phyloP scores from a whole-genome alignment of 2,888 invertebrate species.

The Lingula anatina region DNA sequence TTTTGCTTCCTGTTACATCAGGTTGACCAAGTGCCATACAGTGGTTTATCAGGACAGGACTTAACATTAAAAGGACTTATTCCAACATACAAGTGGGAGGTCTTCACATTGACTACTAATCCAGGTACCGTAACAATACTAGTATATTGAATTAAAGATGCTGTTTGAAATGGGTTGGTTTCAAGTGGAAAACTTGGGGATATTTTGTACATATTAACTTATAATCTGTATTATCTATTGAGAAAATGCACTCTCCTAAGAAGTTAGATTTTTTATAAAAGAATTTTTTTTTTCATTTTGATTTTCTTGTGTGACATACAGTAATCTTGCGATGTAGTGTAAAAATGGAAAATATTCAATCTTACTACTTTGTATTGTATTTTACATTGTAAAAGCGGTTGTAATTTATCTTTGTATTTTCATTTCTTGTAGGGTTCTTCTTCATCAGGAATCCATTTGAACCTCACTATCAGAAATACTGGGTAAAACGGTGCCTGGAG shows the following conservation, averaged over 20 bases:
- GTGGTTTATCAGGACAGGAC: too few relatives aligned
- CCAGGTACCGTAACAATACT: constrained; percentile 21
- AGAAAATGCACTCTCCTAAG: too few relatives aligned
- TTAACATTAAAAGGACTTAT: constrained; percentile 21
- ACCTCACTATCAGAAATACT: constrained; percentile 70
- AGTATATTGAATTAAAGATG: too few relatives aligned
- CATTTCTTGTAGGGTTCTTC: constrained; percentile 61
- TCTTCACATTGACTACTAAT: constrained; percentile 21
- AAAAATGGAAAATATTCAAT: not conserved
- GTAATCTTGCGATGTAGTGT: not conserved
- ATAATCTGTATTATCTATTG: too few relatives aligned
- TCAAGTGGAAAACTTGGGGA: not conserved
- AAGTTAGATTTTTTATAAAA: too few relatives aligned
- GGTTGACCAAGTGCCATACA: too few relatives aligned
- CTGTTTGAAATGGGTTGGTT: too few relatives aligned
- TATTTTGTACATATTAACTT: too few relatives aligned
- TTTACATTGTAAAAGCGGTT: not conserved
- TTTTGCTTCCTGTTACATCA: too few relatives aligned
- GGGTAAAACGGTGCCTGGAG: constrained; percentile 72
- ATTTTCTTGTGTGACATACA: not conserved
- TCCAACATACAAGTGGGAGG: constrained; percentile 30
- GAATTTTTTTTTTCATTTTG: too few relatives aligned
- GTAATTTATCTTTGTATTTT: not conserved
- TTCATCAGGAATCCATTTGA: constrained; percentile 82
- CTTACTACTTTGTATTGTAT: not conserved